These are phyloP conservation scores for Melanostoma scalare DNA, from an alignment of 2,888 invertebrate species.

Conservation along the genomic window DNA sequence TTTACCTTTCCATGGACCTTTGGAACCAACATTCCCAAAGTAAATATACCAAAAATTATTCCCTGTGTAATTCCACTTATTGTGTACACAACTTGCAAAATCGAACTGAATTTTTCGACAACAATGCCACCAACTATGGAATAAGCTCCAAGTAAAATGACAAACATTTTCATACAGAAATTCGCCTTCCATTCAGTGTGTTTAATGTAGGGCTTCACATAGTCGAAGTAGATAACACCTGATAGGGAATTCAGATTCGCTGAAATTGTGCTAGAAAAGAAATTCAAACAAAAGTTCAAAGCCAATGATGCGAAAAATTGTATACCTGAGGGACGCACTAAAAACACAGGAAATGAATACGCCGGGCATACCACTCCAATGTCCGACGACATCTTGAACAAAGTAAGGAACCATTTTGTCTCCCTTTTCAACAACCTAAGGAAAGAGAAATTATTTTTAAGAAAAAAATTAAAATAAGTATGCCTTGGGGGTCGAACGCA, in stretches of 20 bases:
- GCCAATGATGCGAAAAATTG: neutral
- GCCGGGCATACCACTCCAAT: slow-evolving; percentile 83
- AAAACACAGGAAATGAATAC: slow-evolving; percentile 84
- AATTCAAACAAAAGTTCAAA: neutral
- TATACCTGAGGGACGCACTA: slow-evolving; percentile 83
- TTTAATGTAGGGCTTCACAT: slow-evolving; percentile 79
- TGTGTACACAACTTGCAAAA: slow-evolving; percentile 81
- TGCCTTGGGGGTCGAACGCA: neutral
- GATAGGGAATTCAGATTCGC: slow-evolving; percentile 82
- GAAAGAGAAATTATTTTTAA: too few species aligned
- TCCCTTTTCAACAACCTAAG: slow-evolving; percentile 75
- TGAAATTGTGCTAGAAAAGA: slow-evolving; percentile 48
- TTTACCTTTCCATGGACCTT: slow-evolving; percentile 82
- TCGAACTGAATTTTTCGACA: slow-evolving; percentile 80
- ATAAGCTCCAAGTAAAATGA: slow-evolving; percentile 82
- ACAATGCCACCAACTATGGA: slow-evolving; percentile 83
- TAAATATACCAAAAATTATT: slow-evolving; percentile 86
- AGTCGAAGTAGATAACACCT: slow-evolving; percentile 83
- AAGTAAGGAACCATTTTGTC: slow-evolving; percentile 83
- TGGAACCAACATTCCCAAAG: slow-evolving; percentile 85
- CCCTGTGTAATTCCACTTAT: slow-evolving; percentile 82
- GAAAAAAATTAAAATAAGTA: neutral
- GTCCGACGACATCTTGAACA: slow-evolving; percentile 82
- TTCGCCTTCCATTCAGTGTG: slow-evolving; percentile 80
- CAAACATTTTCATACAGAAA: slow-evolving; percentile 81